These are phyloP conservation scores for Xerus rutilus DNA, from an alignment of 2,797 vertebrate genomes.

Conservation along the genomic window DNA sequence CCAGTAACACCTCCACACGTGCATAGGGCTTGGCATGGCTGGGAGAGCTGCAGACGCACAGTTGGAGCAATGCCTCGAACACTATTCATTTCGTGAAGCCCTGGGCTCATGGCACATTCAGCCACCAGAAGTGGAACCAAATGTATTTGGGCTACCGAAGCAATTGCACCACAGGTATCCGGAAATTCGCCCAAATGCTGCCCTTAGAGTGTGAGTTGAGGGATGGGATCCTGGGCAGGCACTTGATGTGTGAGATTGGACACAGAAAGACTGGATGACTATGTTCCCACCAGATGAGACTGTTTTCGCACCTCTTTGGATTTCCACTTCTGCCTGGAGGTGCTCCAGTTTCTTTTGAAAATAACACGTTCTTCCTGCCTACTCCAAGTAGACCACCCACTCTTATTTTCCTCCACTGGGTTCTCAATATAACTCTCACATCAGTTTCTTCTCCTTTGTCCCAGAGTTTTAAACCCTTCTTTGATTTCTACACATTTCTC, in stretches of 20 bases:
- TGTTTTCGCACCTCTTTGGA: neutral
- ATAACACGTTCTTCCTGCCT: neutral
- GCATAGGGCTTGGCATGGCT: neutral
- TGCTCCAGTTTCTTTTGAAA: neutral
- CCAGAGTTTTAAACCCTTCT: neutral
- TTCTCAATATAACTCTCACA: neutral
- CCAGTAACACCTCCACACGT: neutral
- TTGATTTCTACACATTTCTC: neutral
- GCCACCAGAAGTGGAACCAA: neutral
- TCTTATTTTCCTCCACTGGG: neutral
- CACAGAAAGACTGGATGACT: neutral
- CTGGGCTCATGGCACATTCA: slow-evolving; percentile 37
- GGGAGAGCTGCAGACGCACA: slow-evolving; percentile 40
- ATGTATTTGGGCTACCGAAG: neutral
- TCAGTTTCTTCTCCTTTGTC: neutral
- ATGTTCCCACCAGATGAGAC: neutral
- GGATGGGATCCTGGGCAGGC: neutral
- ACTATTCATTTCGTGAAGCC: neutral
- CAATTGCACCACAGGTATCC: neutral
- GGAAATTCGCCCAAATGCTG: slow-evolving; percentile 21
- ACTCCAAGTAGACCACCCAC: no score
- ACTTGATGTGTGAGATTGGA: neutral
- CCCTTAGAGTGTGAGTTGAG: neutral
- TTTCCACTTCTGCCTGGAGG: neutral
- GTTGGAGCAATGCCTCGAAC: neutral